Evolutionary conservation across 1,140 invertebrate genomes (phyloP).

Genomic region (Grapholita molesta): DNA sequence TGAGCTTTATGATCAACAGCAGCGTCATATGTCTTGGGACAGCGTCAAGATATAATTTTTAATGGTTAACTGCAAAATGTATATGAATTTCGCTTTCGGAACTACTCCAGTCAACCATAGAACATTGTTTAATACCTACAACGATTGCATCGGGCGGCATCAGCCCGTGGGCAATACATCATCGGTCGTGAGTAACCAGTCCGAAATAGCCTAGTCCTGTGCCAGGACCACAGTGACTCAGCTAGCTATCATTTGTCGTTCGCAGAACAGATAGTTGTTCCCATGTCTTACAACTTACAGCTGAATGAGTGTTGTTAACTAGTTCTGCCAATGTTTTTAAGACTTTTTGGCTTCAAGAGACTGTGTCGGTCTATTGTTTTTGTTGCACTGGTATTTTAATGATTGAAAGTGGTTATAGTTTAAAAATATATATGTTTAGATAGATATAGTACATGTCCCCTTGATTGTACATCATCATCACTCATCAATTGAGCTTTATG

Average conservation of each 20-base stretch:
- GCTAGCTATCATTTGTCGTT: background rate
- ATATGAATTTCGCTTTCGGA: too few species aligned
- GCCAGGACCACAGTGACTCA: background rate
- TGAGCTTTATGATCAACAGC: too few species aligned
- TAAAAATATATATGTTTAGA: too few species aligned
- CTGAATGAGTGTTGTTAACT: background rate
- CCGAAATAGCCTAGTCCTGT: background rate
- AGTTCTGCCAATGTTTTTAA: background rate
- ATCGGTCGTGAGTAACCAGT: background rate
- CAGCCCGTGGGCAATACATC: background rate
- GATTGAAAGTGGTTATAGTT: background rate
- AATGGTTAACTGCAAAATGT: too few species aligned
- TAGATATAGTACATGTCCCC: too few species aligned
- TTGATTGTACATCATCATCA: too few species aligned
- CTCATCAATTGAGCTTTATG: too few species aligned
- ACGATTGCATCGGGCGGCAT: background rate
- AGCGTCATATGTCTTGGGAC: too few species aligned
- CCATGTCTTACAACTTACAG: background rate
- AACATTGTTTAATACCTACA: background rate
- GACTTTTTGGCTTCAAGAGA: background rate
- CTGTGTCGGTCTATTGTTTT: background rate
- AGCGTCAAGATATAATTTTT: too few species aligned
- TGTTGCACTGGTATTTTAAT: background rate
- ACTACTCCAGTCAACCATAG: background rate
- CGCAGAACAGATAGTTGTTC: background rate